Conservation (phyloP, 1,140 invertebrate genomes). For the Colletes latitarsis region DNA sequence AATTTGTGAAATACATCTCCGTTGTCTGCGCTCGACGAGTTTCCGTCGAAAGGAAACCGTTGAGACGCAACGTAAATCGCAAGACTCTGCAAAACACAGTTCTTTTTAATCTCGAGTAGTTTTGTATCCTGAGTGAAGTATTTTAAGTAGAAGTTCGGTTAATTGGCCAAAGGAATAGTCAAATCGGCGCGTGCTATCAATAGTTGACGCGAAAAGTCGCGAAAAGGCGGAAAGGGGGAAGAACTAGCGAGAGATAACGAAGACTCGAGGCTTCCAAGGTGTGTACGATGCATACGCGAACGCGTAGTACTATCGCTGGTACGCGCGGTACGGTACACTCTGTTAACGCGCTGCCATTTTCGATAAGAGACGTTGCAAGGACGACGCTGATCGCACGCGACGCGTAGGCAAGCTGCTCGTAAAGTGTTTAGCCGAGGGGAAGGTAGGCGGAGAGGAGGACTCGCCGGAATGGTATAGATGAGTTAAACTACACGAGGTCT, state of each 20-base stretch:
- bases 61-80: not conserved
- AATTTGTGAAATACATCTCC: slow-evolving; percentile 67
- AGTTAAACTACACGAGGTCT: slow-evolving; percentile 80
- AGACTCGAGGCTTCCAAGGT: not conserved
- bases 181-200: not conserved
- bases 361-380: slow-evolving; percentile 76
- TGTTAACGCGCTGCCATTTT: slow-evolving; percentile 79
- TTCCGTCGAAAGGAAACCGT: slow-evolving; percentile 16
- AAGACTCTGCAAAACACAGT: too few species aligned
- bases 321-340: slow-evolving; percentile 54
- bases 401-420: slow-evolving; percentile 79
- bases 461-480: slow-evolving; percentile 66
- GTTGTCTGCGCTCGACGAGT: slow-evolving; percentile 60
- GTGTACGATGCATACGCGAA: slow-evolving; percentile 1
- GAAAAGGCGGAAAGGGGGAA: not conserved
- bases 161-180: not conserved
- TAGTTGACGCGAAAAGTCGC: slow-evolving; percentile 9
- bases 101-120: too few species aligned
- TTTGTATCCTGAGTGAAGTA: too few species aligned
- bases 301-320: slow-evolving; percentile 37
- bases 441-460: slow-evolving; percentile 66
- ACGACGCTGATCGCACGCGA: slow-evolving; percentile 79
- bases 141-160: too few species aligned
- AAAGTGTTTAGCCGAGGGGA: slow-evolving; percentile 81
- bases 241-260: not conserved